Evolutionary conservation across 2,113 vertebrate genomes (phyloP).

Genomic region (Sterrhoptilus dennistouni): DNA sequence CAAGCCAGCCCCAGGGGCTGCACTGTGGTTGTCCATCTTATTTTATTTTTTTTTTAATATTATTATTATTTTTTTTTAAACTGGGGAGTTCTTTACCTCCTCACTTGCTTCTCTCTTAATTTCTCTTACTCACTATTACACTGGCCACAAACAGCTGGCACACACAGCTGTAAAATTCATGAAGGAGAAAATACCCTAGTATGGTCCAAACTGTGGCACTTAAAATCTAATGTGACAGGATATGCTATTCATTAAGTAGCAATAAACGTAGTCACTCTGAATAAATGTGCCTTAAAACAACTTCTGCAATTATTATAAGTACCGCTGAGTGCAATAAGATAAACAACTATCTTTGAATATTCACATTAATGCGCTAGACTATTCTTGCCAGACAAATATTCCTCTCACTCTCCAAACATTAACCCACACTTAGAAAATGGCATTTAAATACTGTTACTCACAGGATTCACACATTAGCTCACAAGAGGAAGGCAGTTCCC

Average conservation of each 20-base stretch:
- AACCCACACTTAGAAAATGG: constrained; percentile 19
- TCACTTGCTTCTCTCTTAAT: not conserved
- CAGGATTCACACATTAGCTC: constrained; percentile 52
- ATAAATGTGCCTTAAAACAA: constrained; percentile 72
- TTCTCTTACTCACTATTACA: not conserved
- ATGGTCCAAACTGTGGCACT: not conserved
- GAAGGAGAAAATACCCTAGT: not conserved
- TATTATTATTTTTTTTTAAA: too few relatives aligned
- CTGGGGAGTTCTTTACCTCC: not conserved
- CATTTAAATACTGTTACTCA: constrained; percentile 41
- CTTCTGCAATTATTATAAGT: constrained; percentile 69
- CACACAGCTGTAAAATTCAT: not conserved
- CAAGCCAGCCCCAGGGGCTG: not conserved
- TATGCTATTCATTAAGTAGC: constrained; percentile 55
- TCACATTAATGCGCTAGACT: constrained; percentile 66
- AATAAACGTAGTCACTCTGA: constrained; percentile 52
- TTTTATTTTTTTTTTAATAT: not conserved
- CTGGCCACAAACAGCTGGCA: not conserved
- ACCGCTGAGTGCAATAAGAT: constrained; percentile 70
- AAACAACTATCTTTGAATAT: constrained; percentile 72
- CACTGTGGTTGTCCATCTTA: fast-evolving
- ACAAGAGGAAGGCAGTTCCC: not conserved
- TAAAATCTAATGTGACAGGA: constrained; percentile 35
- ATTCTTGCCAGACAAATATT: constrained; percentile 47
- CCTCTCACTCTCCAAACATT: constrained; percentile 34